Evolutionary conservation across 2,888 invertebrate species (phyloP).

Genomic region (Cataglyphis albicans): DNA sequence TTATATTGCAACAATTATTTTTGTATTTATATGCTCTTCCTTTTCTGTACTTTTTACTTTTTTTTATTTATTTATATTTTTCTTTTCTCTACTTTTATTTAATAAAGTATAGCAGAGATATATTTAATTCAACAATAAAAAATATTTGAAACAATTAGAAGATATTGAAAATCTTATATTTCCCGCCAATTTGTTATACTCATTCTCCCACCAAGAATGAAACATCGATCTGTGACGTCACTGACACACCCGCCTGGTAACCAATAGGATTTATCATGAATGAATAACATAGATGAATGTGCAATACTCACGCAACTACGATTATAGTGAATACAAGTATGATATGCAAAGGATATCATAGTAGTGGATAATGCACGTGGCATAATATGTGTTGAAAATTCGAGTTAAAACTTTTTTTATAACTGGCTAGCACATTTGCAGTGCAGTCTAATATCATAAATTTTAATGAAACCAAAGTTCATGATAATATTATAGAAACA

Average conservation of each 20-base stretch:
- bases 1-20: background rate
- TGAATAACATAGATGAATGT: slow-evolving; percentile 67
- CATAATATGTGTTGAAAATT: slow-evolving; percentile 23
- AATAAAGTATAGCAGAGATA: background rate
- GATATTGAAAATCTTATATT: slow-evolving; percentile 57
- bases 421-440: background rate
- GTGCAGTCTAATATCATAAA: background rate
- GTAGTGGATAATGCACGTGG: slow-evolving; percentile 68
- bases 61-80: background rate
- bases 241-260: slow-evolving; percentile 79
- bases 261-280: slow-evolving; percentile 79
- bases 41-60: background rate
- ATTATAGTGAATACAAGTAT: slow-evolving; percentile 25
- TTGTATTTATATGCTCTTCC: background rate
- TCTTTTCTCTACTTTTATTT: background rate
- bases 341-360: slow-evolving; percentile 47
- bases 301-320: background rate
- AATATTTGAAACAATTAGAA: background rate
- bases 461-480: background rate
- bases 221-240: slow-evolving; percentile 81
- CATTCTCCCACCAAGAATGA: slow-evolving; percentile 49
- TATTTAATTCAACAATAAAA: background rate
- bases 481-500: background rate
- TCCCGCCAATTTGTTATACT: slow-evolving; percentile 68
- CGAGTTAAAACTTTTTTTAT: background rate